Conservation (phyloP, 2,797 vertebrate genomes). For the Pseudocheirus occidentalis region DNA sequence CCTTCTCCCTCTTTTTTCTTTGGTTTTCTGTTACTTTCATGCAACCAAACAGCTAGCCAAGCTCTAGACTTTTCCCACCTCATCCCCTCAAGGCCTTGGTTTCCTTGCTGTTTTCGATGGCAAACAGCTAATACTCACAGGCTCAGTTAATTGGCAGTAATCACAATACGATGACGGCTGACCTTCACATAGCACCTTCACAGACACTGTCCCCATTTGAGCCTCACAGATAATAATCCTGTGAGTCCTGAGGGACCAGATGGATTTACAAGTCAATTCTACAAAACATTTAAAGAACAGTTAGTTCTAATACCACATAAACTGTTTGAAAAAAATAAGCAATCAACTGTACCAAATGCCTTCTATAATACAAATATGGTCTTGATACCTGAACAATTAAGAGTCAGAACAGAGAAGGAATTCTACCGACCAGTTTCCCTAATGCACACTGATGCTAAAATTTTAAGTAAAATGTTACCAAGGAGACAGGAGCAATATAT, state of each 20-base stretch:
- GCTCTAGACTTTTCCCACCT: neutral
- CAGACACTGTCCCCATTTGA: neutral
- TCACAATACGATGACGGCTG: neutral
- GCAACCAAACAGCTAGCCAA: neutral
- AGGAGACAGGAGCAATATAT: neutral
- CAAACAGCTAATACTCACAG: neutral
- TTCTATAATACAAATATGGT: neutral
- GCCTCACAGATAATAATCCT: neutral
- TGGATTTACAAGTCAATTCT: neutral
- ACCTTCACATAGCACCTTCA: neutral
- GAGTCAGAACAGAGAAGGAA: neutral
- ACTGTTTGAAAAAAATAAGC: neutral
- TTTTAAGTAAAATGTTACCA: neutral
- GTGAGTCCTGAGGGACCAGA: neutral
- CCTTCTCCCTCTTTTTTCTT: neutral
- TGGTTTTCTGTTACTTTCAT: neutral
- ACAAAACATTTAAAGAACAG: neutral
- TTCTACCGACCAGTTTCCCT: neutral
- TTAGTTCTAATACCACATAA: neutral
- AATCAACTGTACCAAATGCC: neutral
- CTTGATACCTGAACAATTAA: neutral
- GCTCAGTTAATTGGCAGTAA: neutral
- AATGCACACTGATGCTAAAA: neutral
- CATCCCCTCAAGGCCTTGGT: neutral
- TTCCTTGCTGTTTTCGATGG: neutral